These are phyloP conservation scores for Syngnathus acus DNA, from an alignment of 2,797 vertebrate species.

Conservation along the genomic window DNA sequence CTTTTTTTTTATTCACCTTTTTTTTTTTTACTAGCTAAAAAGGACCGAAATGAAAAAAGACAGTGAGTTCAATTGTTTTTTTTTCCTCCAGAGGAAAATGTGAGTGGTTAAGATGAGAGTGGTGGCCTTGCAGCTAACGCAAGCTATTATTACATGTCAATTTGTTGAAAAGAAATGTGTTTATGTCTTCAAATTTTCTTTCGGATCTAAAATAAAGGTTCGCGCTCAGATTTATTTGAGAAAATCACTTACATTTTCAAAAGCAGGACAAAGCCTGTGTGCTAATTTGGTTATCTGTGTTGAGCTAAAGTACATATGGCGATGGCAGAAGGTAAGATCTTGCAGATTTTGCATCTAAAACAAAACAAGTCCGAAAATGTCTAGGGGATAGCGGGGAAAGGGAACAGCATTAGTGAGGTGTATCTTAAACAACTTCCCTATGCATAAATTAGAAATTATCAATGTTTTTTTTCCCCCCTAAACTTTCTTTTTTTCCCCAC, in stretches of 20 bases:
- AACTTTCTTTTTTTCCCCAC: conserved; percentile 62
- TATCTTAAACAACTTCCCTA: conserved; percentile 21
- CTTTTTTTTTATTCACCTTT: neutral
- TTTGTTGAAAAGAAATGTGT: neutral
- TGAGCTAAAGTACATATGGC: conserved; percentile 11
- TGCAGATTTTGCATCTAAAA: conserved; percentile 20
- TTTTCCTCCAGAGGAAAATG: neutral
- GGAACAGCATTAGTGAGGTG: conserved; percentile 17
- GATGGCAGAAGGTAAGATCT: conserved; percentile 14
- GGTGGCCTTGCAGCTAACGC: neutral
- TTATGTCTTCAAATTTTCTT: neutral
- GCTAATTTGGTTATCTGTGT: neutral
- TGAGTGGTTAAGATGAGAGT: neutral
- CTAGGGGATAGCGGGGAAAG: conserved; percentile 33
- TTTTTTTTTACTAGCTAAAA: neutral
- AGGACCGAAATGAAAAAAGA: neutral
- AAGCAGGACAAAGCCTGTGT: neutral
- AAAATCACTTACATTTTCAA: neutral
- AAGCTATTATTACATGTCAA: neutral
- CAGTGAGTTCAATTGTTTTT: neutral
- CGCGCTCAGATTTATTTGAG: neutral
- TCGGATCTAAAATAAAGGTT: too few species aligned
- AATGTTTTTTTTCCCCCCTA: conserved; percentile 60
- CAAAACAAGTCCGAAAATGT: conserved; percentile 37
- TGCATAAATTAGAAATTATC: conserved; percentile 62